These are phyloP conservation scores for Caenorhabditis angaria DNA, from an alignment of 2,888 invertebrate genomes.

Conservation along the genomic window DNA sequence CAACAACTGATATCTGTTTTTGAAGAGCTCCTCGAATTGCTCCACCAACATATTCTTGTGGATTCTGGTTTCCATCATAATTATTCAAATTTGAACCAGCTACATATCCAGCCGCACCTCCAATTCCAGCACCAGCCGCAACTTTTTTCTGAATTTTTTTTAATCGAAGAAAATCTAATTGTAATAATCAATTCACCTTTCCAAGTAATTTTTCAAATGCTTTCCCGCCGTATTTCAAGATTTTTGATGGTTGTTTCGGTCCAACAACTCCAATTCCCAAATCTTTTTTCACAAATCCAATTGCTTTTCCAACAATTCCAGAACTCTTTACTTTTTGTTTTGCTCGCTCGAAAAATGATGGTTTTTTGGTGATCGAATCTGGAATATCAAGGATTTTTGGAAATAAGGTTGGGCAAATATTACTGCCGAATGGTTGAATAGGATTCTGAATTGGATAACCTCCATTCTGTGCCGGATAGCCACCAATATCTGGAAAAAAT, in stretches of 20 bases:
- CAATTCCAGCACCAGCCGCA: neutral
- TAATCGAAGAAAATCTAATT: neutral
- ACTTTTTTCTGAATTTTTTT: slow-evolving; percentile 5
- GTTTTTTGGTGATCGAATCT: neutral
- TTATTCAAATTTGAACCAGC: neutral
- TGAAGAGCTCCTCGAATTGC: neutral
- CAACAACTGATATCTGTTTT: neutral
- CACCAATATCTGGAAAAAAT: too few relatives aligned
- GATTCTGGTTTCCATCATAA: neutral
- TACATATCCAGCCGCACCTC: neutral
- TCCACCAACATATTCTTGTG: neutral
- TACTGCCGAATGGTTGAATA: too few relatives aligned
- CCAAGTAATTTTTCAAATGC: slow-evolving; percentile 19
- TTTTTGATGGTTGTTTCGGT: slow-evolving; percentile 30
- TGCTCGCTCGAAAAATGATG: slow-evolving; percentile 18
- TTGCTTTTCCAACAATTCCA: slow-evolving; percentile 14
- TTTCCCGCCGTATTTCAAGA: slow-evolving; percentile 29
- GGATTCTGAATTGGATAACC: too few relatives aligned
- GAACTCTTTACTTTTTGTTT: slow-evolving; percentile 21
- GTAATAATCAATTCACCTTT: slow-evolving; percentile 12
- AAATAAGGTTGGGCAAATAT: too few relatives aligned
- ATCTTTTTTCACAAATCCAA: slow-evolving; percentile 33
- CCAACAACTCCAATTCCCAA: slow-evolving; percentile 33
- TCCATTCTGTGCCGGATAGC: too few relatives aligned
- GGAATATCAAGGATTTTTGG: neutral